phyloP scores from a whole-genome alignment of 2,113 vertebrate species.

The Brachypodius melanocephalos region DNA sequence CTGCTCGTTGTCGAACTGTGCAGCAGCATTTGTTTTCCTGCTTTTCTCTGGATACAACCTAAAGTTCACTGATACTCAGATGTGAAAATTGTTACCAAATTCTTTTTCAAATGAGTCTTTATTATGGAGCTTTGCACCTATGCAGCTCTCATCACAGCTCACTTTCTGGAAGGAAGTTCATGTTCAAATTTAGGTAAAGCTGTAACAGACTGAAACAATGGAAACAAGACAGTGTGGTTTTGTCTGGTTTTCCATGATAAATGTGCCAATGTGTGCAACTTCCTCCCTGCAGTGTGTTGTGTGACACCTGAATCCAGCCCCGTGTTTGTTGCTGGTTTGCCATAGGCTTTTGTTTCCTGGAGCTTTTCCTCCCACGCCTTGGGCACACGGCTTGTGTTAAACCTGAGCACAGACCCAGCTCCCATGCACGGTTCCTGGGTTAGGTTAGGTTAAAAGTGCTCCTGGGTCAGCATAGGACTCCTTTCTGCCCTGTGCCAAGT shows the following conservation, averaged over 20 bases:
- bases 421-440: rapidly evolving
- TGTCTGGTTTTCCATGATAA: neutral
- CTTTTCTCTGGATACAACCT: neutral
- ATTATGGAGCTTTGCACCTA: neutral
- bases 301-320: neutral
- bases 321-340: neutral
- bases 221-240: neutral
- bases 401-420: neutral
- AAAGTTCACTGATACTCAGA: rapidly evolving
- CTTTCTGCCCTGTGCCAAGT: neutral
- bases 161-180: neutral
- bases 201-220: neutral
- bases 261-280: neutral
- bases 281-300: neutral
- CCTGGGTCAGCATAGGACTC: neutral
- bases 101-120: neutral
- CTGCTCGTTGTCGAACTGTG: neutral
- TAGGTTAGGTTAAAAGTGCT: neutral
- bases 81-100: rapidly evolving
- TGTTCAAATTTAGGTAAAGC: neutral
- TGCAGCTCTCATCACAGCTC: neutral
- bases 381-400: rapidly evolving
- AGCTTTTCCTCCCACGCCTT: rapidly evolving
- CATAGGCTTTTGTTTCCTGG: neutral
- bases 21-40: neutral